Percentiles rank a stretch among this genome's conserved stretches.
Evolutionary conservation across 1,140 invertebrate genomes (phyloP).

Genomic region (Cecropterus lyciades): DNA sequence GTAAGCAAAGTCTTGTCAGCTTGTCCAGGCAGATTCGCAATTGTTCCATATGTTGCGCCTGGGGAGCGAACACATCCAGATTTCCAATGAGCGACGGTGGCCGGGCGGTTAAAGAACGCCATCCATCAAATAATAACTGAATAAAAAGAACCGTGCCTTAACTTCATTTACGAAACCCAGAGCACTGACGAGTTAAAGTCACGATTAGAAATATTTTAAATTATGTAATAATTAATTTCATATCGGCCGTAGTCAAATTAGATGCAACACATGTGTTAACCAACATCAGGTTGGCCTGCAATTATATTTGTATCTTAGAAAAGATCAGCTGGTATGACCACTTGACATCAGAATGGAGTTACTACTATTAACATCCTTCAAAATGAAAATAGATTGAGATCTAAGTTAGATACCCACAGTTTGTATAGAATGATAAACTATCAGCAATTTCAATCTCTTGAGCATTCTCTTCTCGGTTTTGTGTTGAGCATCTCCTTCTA

Average conservation of each 20-base stretch:
- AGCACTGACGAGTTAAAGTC: too few species aligned
- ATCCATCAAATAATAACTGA: conserved; percentile 58
- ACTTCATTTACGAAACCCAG: too few species aligned
- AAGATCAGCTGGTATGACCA: too few species aligned
- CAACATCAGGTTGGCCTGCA: too few species aligned
- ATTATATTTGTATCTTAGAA: too few species aligned
- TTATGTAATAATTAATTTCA: too few species aligned
- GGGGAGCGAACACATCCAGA: conserved; percentile 55
- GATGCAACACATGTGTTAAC: too few species aligned
- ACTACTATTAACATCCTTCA: too few species aligned
- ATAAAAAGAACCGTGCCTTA: neutral
- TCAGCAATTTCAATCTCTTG: conserved; percentile 60
- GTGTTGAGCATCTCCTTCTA: conserved; percentile 35
- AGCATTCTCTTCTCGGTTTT: conserved; percentile 56
- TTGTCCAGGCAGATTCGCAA: conserved; percentile 67
- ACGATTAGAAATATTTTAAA: too few species aligned
- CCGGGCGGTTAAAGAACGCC: conserved; percentile 61
- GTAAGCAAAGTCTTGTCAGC: conserved; percentile 52
- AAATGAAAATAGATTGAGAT: too few species aligned
- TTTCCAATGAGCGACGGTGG: conserved; percentile 68
- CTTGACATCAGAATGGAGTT: too few species aligned
- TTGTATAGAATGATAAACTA: conserved; percentile 71
- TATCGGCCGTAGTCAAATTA: too few species aligned
- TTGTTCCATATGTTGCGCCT: conserved; percentile 67
- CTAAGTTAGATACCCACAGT: conserved; percentile 48